Conservation (phyloP, 2,797 vertebrate genomes). For the Acanthopagrus latus region DNA sequence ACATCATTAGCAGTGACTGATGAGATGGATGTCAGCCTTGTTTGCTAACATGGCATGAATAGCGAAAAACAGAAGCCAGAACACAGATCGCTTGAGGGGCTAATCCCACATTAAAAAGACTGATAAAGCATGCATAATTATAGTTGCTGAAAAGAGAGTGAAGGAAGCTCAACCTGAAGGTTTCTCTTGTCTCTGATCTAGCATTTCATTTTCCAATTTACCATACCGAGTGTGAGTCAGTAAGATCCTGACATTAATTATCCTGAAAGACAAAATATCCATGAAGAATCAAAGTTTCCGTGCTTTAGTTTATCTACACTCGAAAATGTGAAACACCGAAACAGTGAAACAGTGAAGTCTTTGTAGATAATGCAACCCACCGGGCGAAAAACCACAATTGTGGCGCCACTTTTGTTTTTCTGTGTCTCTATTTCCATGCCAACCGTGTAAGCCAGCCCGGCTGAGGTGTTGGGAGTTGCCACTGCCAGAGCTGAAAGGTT, state of each 20-base stretch:
- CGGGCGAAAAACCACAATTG: constrained; percentile 18
- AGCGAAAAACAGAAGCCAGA: constrained; percentile 24
- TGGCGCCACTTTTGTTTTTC: constrained; percentile 37
- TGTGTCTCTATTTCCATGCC: constrained; percentile 52
- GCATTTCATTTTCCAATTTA: neutral
- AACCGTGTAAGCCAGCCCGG: constrained; percentile 36
- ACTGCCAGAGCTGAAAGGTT: constrained; percentile 51
- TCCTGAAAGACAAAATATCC: neutral
- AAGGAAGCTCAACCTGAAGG: constrained; percentile 32
- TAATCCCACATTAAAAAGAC: constrained; percentile 16
- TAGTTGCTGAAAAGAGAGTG: constrained; percentile 16
- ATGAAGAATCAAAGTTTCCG: neutral
- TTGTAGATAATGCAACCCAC: constrained; percentile 5
- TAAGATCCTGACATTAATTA: neutral
- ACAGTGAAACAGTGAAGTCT: constrained; percentile 5
- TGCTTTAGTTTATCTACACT: neutral
- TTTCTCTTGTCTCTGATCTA: neutral
- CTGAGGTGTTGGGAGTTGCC: constrained; percentile 51
- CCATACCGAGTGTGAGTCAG: neutral
- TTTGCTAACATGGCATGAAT: constrained; percentile 21
- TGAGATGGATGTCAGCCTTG: constrained; percentile 16
- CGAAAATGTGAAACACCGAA: constrained; percentile 4
- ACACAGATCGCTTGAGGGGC: neutral
- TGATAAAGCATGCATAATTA: constrained; percentile 45
- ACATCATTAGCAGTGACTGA: constrained; percentile 39